A percentile compares a stretch with the other conserved stretches of the same genome.
phyloP scores from a whole-genome alignment of 2,113 vertebrate genomes.

The Machaerirhynchus nigripectus region DNA sequence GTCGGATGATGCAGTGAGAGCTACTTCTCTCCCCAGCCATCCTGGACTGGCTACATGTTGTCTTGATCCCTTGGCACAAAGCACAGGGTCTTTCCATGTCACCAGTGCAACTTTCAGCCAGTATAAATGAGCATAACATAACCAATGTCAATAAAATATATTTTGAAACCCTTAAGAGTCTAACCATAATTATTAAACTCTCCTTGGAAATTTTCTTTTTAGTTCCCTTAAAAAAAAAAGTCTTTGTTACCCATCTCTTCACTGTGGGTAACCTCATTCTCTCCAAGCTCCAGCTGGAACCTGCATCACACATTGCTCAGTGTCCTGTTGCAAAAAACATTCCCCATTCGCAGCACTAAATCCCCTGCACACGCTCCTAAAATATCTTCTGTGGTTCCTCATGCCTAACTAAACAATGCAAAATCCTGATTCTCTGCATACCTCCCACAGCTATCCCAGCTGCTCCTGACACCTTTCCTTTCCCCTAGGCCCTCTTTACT shows the following conservation, averaged over 20 bases:
- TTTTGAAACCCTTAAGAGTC: background rate
- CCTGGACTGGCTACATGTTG: background rate
- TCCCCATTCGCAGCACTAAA: background rate
- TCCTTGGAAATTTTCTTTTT: background rate
- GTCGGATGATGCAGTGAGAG: background rate
- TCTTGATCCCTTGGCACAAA: background rate
- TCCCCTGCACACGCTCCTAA: slow-evolving; percentile 26
- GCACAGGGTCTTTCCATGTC: background rate
- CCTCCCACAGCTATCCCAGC: slow-evolving; percentile 53
- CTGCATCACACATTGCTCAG: slow-evolving; percentile 10
- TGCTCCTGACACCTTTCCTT: slow-evolving; percentile 48
- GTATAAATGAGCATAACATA: background rate
- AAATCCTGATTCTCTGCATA: slow-evolving; percentile 27
- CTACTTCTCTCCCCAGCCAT: background rate
- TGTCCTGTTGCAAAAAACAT: slow-evolving; percentile 29
- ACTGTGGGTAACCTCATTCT: slow-evolving; percentile 36
- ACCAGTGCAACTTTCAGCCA: background rate
- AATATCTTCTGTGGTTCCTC: slow-evolving; percentile 26
- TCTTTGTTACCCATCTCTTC: slow-evolving; percentile 3
- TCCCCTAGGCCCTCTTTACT: slow-evolving; percentile 25
- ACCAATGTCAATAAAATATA: background rate
- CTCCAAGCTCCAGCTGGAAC: slow-evolving; percentile 47
- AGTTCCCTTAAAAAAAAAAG: background rate
- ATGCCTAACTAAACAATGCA: slow-evolving; percentile 48
- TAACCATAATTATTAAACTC: background rate